phyloP scores from a whole-genome alignment of 2,888 invertebrate genomes.

The Eumerus sabulonum region DNA sequence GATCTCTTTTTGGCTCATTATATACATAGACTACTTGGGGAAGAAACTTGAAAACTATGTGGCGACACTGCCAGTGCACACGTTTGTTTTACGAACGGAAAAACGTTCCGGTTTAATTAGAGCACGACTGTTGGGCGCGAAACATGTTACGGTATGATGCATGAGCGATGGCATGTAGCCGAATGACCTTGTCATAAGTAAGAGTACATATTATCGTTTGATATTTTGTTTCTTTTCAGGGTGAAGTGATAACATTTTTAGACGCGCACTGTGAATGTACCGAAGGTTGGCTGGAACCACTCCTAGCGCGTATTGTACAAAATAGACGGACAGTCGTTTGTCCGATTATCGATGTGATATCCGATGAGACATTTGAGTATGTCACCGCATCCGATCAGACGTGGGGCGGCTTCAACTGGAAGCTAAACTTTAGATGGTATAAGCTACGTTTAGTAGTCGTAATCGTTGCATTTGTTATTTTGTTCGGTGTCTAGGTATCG shows the following conservation, averaged over 20 bases:
- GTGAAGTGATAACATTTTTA: constrained; percentile 79
- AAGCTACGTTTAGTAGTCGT: neutral
- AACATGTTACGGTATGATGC: constrained; percentile 92
- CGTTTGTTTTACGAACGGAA: constrained; percentile 92
- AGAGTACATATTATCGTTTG: too few relatives aligned
- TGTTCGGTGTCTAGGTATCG: too few relatives aligned
- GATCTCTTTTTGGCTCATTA: constrained; percentile 68
- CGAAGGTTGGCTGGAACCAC: constrained; percentile 98
- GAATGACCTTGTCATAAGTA: constrained; percentile 33
- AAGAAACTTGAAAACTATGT: constrained; percentile 94
- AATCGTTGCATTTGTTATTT: neutral
- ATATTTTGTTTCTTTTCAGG: constrained; percentile 70
- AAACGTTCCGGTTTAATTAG: constrained; percentile 97
- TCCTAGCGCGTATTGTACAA: constrained; percentile 93
- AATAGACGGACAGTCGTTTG: constrained; percentile 97
- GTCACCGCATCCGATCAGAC: constrained; percentile 99
- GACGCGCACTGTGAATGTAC: constrained; percentile 82
- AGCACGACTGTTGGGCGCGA: constrained; percentile 95
- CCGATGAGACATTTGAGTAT: constrained; percentile 99
- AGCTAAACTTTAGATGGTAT: constrained; percentile 98
- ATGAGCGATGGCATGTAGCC: neutral
- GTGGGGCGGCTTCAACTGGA: constrained; percentile 99
- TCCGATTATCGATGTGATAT: constrained; percentile 99
- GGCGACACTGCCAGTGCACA: constrained; percentile 90
- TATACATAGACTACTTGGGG: constrained; percentile 91